A percentile compares a stretch with the other conserved stretches of the same genome.
Evolutionary conservation across 2,797 vertebrate genomes (phyloP).

Genomic region (Melanotaenia boesemani): DNA sequence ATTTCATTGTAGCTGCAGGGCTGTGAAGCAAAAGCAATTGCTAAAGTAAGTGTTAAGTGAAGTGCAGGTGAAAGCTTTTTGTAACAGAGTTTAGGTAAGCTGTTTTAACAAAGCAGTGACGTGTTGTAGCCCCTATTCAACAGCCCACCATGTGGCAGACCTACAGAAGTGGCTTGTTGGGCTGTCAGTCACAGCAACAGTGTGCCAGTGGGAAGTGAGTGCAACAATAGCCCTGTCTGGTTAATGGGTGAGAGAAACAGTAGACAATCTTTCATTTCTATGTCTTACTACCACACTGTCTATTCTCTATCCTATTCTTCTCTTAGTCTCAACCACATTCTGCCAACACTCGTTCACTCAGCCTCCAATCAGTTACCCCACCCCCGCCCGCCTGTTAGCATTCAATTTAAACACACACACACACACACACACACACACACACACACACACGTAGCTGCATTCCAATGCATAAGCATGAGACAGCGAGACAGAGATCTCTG

Average conservation of each 20-base stretch:
- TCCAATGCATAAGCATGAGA: conserved; percentile 67
- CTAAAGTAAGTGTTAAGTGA: conserved; percentile 55
- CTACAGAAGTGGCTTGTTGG: conserved; percentile 74
- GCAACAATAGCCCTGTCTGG: conserved; percentile 78
- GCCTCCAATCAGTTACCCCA: conserved; percentile 67
- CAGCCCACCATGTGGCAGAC: conserved; percentile 80
- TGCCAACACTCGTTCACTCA: conserved; percentile 58
- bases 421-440: conserved; percentile 28
- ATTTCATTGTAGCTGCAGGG: conserved; percentile 24
- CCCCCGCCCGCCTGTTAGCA: conserved; percentile 74
- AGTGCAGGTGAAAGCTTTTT: conserved; percentile 64
- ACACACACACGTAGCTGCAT: conserved; percentile 61
- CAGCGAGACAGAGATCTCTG: conserved; percentile 57
- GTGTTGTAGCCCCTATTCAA: conserved; percentile 74
- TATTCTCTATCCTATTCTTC: conserved; percentile 69
- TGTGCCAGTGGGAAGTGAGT: conserved; percentile 76
- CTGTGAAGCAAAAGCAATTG: conserved; percentile 46
- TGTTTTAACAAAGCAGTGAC: conserved; percentile 68
- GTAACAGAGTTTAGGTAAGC: conserved; percentile 70
- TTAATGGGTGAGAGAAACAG: conserved; percentile 82
- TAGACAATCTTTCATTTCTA: conserved; percentile 76
- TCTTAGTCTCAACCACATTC: conserved; percentile 61
- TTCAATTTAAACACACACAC: conserved; percentile 72
- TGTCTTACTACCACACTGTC: conserved; percentile 70
- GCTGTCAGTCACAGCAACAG: conserved; percentile 82